Base-by-base conservation (phyloP, 2,797 vertebrate genomes). In the Esox masquinongy region DNA sequence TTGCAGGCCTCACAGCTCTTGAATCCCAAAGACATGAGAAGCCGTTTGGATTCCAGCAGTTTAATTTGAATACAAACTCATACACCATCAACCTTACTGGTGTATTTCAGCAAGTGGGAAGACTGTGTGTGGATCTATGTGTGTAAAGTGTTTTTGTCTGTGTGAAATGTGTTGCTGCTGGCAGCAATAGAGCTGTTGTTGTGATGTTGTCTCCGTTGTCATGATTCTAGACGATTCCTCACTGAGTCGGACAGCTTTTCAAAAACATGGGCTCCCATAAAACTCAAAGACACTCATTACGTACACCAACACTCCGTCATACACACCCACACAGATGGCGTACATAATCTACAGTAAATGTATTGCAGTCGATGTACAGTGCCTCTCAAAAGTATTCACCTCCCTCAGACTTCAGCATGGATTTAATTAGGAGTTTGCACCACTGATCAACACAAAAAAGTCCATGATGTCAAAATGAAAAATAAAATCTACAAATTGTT, bases 201-300 rank as follows among this genome's bases (percentile, higher is more conserved):
- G 15, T 47, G 39, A 15, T 70, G 39, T 70, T 47, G 43, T 70
- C 31, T 68, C 66, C 22, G 68, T 70, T 70, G 68, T 70, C 68
- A 70, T 50, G 68, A 70, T 26, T 26, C 68, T n/a, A 70, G 29
- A 66, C 24, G 43, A 22, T 22, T n/a, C 31, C 67, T 39, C 43
- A 47, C 43, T 2, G 43, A 47, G 43, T 47, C 43, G 43, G 43
- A 12, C 43, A 11, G 43, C 43, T 47, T 47, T 2, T 47, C 43
- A 47, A 47, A 47, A 47, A 47, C 43, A 14, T 1, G 43, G 43
- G 43, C 43, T 47, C 43, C 43, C 43, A 14, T 47, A 47, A 47
- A 47, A 47, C 43, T 47, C 43, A 47, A 47, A 47, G 43, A 47
- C 43, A 47, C 9, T 47, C 43, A 47, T 47, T 47, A 68, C 5